Conservation (phyloP, 2,113 vertebrate genomes). For the Hystrix cristata region DNA sequence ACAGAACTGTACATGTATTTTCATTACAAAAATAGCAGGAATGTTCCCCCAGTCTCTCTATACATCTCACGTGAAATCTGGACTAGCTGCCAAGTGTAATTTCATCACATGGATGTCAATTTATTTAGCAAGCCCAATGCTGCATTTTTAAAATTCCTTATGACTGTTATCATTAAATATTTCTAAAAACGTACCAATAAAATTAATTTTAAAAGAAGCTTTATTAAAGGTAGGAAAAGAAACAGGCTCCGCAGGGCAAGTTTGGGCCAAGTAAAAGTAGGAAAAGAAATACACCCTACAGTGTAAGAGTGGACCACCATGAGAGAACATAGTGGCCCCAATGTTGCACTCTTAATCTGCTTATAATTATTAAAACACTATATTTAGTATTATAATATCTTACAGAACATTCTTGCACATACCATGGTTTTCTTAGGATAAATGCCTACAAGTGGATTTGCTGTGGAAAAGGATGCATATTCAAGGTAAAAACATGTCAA, state of each 20-base stretch:
- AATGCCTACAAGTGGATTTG: slow-evolving; percentile 30
- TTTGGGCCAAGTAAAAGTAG: too few relatives aligned
- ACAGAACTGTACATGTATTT: not conserved
- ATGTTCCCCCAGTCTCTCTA: not conserved
- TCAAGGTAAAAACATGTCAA: not conserved
- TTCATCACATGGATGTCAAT: not conserved
- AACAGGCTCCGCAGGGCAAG: too few relatives aligned
- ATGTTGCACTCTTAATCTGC: not conserved
- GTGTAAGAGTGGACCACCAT: too few relatives aligned
- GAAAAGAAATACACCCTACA: too few relatives aligned
- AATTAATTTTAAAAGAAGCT: too few relatives aligned
- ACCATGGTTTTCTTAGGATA: slow-evolving; percentile 3
- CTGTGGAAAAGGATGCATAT: not conserved
- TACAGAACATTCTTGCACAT: not conserved
- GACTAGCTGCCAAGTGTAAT: not conserved
- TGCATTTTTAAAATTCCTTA: not conserved
- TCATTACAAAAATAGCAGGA: slow-evolving; percentile 8
- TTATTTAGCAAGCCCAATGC: not conserved
- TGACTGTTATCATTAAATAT: too few relatives aligned
- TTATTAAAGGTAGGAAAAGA: too few relatives aligned
- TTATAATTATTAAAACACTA: not conserved
- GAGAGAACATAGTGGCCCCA: too few relatives aligned
- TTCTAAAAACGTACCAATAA: too few relatives aligned
- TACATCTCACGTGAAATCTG: not conserved
- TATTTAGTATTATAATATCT: not conserved